Percentiles rank a stretch among this genome's conserved stretches.
Conservation (phyloP, 2,797 vertebrate genomes). For the Mallotus villosus region DNA sequence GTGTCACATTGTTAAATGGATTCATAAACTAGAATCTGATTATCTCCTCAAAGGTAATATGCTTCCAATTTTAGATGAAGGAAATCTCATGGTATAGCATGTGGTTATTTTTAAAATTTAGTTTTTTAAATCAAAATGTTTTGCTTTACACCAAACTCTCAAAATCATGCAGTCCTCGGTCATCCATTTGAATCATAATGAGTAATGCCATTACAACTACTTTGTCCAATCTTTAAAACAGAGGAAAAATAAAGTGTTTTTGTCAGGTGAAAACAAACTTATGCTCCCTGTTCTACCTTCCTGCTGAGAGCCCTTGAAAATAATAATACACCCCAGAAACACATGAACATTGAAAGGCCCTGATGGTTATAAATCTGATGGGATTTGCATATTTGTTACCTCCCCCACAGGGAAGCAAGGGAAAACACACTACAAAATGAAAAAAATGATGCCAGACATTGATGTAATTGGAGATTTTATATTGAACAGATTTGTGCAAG, state of each 20-base stretch:
- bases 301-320: constrained; percentile 74
- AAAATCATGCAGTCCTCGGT: constrained; percentile 55
- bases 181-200: constrained; percentile 61
- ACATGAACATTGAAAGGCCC: constrained; percentile 59
- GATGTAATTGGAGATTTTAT: constrained; percentile 15
- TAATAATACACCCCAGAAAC: constrained; percentile 67
- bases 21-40: constrained; percentile 11
- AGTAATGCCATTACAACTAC: constrained; percentile 68
- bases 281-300: constrained; percentile 66
- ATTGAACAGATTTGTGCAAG: constrained; percentile 5
- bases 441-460: constrained; percentile 2
- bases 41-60: constrained; percentile 9
- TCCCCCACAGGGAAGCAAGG: constrained; percentile 46
- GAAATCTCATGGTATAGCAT: constrained; percentile 44
- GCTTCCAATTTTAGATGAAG: constrained; percentile 47
- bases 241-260: constrained; percentile 54
- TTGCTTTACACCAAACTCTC: constrained; percentile 52
- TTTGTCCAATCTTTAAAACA: constrained; percentile 63
- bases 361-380: constrained; percentile 71
- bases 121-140: constrained; percentile 63
- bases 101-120: constrained; percentile 45
- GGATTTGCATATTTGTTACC: constrained; percentile 69
- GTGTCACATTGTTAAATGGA: constrained; percentile 9
- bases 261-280: constrained; percentile 73
- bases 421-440: constrained; percentile 39